Evolutionary conservation across 1,140 invertebrate species (phyloP), one percentile per base, ranked within the genome.

Genomic region (Philaenus spumarius): DNA sequence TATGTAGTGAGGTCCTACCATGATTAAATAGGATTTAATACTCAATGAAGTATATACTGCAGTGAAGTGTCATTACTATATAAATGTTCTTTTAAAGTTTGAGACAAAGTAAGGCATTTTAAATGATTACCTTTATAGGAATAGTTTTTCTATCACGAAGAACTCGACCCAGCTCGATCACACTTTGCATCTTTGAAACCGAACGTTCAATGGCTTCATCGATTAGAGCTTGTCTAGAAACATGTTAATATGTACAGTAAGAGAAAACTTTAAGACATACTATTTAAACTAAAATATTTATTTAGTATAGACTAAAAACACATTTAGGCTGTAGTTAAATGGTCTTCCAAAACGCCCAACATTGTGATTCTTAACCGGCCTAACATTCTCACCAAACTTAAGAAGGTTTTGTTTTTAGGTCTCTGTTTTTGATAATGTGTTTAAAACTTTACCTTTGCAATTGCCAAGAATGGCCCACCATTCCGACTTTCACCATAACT

Each of bases 161-260:
- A 9, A 97, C 83, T 62, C 97, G 80, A 5, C 95, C 96, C 2
- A 98, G 71, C 72, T 98, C 95, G 62, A 99, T 93, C 7, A 98
- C 88, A 17, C 83, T 84, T 77, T 99, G 96, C 95, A 99, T 97
- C 63, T 84, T 77, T 34, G 83, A 78, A 0, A 99, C 93, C 52
- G 93, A 87, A 59, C 82, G 79, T 75, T 99, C 97, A 58, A 97
- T 97, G 30, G 85, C 78, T 59, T 78, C 78, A 71, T 97, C 82
- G 46, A 99, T 95, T 7, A 96, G 75, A 46, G 80, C 70, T 4
- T 77, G 65, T 62, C 83, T 79, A 58, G n/a, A 62, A 51, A 56
- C 35, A 58, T 35, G 39, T n/a, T n/a, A n/a, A n/a, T n/a, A n/a
- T 43, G 53, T 22, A 59, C 6, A 46, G 47, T 43, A 23, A n/a